phyloP scores from a whole-genome alignment of 2,797 vertebrate species.

The Menidia menidia region DNA sequence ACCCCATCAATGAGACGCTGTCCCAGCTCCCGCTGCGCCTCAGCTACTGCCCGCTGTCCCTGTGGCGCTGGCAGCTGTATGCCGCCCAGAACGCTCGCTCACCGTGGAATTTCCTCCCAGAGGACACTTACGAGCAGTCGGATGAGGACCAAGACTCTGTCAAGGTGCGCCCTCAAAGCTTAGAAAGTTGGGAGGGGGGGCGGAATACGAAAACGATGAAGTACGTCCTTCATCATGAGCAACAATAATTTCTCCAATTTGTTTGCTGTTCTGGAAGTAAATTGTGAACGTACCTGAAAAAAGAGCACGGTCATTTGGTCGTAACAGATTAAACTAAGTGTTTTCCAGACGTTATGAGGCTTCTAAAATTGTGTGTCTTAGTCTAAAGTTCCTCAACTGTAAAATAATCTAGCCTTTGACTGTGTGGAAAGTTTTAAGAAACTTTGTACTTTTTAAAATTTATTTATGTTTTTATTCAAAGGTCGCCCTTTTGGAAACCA shows the following conservation, averaged over 20 bases:
- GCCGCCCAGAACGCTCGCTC: slow-evolving; percentile 93
- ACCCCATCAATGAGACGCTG: slow-evolving; percentile 90
- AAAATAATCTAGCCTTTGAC: not conserved
- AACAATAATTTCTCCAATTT: not conserved
- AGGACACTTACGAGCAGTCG: slow-evolving; percentile 94
- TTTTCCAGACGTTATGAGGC: no score
- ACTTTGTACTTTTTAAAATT: not conserved
- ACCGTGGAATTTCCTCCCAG: slow-evolving; percentile 93
- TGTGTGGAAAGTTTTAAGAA: not conserved
- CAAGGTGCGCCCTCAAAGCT: slow-evolving; percentile 82
- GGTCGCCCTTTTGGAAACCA: slow-evolving; percentile 96
- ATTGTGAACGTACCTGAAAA: no score
- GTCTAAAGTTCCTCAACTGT: not conserved
- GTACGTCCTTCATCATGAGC: not conserved
- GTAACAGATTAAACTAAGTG: no score
- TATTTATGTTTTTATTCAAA: slow-evolving; percentile 61
- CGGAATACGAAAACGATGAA: not conserved
- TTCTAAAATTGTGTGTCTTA: not conserved
- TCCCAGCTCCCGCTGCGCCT: slow-evolving; percentile 88
- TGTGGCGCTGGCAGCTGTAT: slow-evolving; percentile 98
- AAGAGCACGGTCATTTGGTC: no score
- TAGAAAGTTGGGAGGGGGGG: not conserved
- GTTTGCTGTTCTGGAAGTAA: no score
- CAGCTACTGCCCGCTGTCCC: slow-evolving; percentile 90
- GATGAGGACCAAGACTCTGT: slow-evolving; percentile 98